Conservation (phyloP, 2,888 invertebrate species). For the Oscheius sp. region DNA sequence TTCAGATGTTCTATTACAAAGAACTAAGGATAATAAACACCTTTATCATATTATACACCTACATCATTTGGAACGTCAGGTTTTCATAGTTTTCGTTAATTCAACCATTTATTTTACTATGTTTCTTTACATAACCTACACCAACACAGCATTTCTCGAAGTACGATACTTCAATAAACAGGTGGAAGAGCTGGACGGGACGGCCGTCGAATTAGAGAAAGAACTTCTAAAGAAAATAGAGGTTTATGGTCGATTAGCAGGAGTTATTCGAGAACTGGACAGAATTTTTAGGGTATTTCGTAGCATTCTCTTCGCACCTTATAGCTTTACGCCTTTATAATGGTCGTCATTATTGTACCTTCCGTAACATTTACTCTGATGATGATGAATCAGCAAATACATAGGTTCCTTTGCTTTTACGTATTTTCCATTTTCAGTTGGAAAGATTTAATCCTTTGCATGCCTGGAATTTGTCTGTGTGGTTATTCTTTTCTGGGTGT, state of each 20-base stretch:
- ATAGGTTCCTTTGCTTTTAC: constrained; percentile 10
- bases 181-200: constrained; percentile 42
- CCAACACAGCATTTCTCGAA: constrained; percentile 47
- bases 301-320: constrained; percentile 10
- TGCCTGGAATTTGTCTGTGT: constrained; percentile 46
- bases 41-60: constrained; percentile 40
- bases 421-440: constrained; percentile 9
- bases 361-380: constrained; percentile 42
- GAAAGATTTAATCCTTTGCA: constrained; percentile 42
- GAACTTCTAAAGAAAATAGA: constrained; percentile 37
- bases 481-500: constrained; percentile 48
- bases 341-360: constrained; percentile 30
- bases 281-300: constrained; percentile 39
- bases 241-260: constrained; percentile 38
- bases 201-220: constrained; percentile 25
- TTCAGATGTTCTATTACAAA: constrained; percentile 43
- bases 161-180: constrained; percentile 47
- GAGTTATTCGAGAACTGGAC: constrained; percentile 45
- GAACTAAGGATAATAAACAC: constrained; percentile 38
- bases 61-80: constrained; percentile 48
- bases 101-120: no score
- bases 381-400: constrained; percentile 53
- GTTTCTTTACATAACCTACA: constrained; percentile 44
- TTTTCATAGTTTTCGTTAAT: no score
- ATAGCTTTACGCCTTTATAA: constrained; percentile 47